Conservation (phyloP, 2,888 invertebrate genomes). For the Uropetala carovei region DNA sequence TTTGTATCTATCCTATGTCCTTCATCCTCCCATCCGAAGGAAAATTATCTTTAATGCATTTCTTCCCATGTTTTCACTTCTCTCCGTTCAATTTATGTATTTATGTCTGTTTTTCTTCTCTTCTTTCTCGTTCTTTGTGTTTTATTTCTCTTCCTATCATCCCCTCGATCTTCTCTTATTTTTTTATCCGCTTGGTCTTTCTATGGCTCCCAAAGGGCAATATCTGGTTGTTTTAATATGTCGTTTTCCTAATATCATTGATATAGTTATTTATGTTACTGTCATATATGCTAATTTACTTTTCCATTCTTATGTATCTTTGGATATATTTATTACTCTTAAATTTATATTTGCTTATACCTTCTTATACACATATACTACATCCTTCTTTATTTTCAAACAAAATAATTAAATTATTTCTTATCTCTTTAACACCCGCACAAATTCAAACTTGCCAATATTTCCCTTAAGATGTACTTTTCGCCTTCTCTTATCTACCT, state of each 20-base stretch:
- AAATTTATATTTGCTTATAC: no score
- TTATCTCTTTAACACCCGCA: background rate
- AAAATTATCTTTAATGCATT: constrained; percentile 18
- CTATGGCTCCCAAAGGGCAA: no score
- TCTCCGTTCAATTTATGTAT: background rate
- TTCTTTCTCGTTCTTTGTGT: background rate
- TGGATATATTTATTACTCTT: no score
- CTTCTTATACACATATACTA: no score
- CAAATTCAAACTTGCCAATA: background rate
- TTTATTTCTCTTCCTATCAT: no score
- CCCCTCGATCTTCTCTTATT: background rate
- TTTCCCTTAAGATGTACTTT: background rate
- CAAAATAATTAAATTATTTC: background rate
- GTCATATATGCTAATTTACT: no score
- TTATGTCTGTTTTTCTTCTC: background rate
- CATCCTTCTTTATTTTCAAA: no score
- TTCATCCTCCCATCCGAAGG: background rate
- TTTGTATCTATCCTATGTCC: background rate
- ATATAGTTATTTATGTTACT: no score
- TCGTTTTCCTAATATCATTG: no score
- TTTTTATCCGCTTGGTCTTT: no score
- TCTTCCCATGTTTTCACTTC: background rate
- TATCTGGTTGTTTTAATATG: no score
- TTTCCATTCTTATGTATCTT: no score
- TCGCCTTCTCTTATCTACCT: background rate